Base-by-base conservation (phyloP, 2,888 invertebrate species). In the Teleiodes luculella region DNA sequence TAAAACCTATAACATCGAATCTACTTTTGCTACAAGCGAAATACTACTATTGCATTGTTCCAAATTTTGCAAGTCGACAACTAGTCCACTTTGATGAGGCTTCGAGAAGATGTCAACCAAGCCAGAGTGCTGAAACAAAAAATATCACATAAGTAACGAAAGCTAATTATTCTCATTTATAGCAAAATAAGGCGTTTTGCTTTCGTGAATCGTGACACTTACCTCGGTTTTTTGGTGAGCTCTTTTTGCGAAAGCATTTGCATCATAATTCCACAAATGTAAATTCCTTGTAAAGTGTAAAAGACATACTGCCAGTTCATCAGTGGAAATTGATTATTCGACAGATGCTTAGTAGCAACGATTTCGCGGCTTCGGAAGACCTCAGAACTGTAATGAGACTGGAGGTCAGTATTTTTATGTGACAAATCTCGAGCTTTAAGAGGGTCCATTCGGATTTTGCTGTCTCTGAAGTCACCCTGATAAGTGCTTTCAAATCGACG, bases 221-320 rank as follows among this genome's bases (percentile, higher is more conserved):
- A 60, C 60, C 53, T 55, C 1, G 46, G 24, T 35, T 55, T 58
- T 16, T 54, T 53, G 16, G 20, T 24, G 16, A 46, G 16, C 16
- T 36, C 57, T 35, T 66, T 74, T 56, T 72, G 68, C 18, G 67
- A 63, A 53, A 78, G 47, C 60, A 77, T 61, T 54, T 83, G 78
- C 54, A 73, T 59, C 35, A 86, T 53, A 4, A 86, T 58, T 4
- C 76, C 68, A 57, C 78, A 72, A 20, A 86, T 54, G 58, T 88
- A 88, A 41, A 80, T 69, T 10, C 66, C 80, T 69, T 87, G 86
- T 50, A 87, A 43, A 11, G 77, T 72, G 58, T 83, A 86, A 47
- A 87, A 68, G n/a, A 82, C 41, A 52, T 76, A 74, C 62, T 80
- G 77, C 86, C 81, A 84, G 55, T 68, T 76, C 33, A 64, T 60